phyloP scores from a whole-genome alignment of 2,888 invertebrate species.

The Deilephila elpenor region DNA sequence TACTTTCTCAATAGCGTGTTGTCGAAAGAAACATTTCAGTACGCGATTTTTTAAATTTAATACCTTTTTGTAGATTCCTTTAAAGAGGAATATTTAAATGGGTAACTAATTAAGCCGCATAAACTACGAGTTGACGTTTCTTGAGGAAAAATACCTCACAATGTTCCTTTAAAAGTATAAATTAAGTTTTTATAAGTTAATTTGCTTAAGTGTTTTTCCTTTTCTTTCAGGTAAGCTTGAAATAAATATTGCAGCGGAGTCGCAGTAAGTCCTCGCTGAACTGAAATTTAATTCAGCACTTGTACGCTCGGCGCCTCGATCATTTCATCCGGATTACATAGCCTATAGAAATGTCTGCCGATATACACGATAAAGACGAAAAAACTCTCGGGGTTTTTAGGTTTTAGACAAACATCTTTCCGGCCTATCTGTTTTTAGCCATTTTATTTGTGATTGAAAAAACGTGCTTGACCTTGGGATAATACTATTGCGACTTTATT shows the following conservation, averaged over 20 bases:
- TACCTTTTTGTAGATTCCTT: not conserved
- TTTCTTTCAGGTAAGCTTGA: conserved; percentile 62
- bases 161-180: conserved; percentile 24
- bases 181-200: conserved; percentile 21
- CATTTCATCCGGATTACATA: conserved; percentile 10
- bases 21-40: not conserved
- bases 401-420: conserved; percentile 24
- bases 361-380: not conserved
- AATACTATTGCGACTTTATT: conserved; percentile 29
- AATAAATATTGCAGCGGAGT: conserved; percentile 30
- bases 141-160: conserved; percentile 3
- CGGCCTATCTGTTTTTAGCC: conserved; percentile 31
- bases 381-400: not conserved
- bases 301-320: not conserved
- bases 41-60: not conserved
- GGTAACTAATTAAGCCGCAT: not conserved
- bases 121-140: conserved; percentile 9
- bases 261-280: conserved; percentile 36
- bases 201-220: conserved; percentile 38
- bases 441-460: conserved; percentile 37
- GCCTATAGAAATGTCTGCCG: conserved; percentile 10
- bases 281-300: conserved; percentile 19
- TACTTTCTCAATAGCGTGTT: not conserved
- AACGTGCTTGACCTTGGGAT: conserved; percentile 40
- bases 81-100: not conserved